Base-by-base conservation (phyloP, 2,113 vertebrate species). In the Octodon degus region DNA sequence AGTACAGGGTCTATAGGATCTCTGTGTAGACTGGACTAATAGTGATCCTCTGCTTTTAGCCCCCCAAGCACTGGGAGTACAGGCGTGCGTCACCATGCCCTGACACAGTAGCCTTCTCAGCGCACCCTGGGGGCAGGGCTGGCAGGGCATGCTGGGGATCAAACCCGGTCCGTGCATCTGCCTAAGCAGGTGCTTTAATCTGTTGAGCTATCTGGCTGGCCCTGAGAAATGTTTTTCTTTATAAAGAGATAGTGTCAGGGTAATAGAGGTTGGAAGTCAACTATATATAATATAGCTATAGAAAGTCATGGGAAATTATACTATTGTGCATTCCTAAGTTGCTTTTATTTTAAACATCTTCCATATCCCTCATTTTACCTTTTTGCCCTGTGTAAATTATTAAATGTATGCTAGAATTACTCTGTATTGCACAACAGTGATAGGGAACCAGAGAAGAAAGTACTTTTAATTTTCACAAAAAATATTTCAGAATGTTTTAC, bases 241-340 rank as follows among this genome's bases (percentile, higher is more conserved):
- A 32, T 74, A 81, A 63, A 87, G 81, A 50, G 32, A 63, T 9
- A 74, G 14, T 82, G 9, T 67, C 19, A 91, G 1, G 80, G 17
- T 82, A 93, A 67, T 47, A 74, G 30, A 40, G 93, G 27, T n/a
- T 86, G 27, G 5, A 86, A 93, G 9, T 47, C 30, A 81, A 22
- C 8, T 58, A 50, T n/a, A 93, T 47, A 50, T n/a, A 93, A 85
- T 53, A 85, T 86, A 90, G 72, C 80, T 90, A 43, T 72, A 30
- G 43, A 32, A 96, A 67, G 47, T 53, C 16, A 65, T 47, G 55
- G 20, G 27, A 93, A 65, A 86, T 63, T 80, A 43, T 47, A 55
- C 40, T 63, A 17, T 53, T 80, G 8, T 13, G 0, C 43, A 74
- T 86, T 93, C 37, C 86, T 60, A 70, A 79, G 27, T 72, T 62